phyloP scores from a whole-genome alignment of 1,140 invertebrate species.

The Rhysida immarginata region DNA sequence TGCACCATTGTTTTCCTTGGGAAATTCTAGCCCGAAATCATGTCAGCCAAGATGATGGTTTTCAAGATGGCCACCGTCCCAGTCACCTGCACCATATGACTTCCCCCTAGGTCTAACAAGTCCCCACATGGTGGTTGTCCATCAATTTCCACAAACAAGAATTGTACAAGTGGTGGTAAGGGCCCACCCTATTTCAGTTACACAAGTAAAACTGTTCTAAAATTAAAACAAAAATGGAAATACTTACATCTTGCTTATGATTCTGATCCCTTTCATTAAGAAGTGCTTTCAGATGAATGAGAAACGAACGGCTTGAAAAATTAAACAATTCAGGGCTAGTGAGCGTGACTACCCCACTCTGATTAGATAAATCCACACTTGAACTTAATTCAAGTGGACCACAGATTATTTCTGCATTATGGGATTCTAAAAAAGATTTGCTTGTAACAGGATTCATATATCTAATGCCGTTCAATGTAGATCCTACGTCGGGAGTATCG shows the following conservation, averaged over 20 bases:
- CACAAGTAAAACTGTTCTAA: background rate
- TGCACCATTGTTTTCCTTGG: no score
- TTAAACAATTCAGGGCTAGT: conserved; percentile 71
- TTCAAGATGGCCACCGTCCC: no score
- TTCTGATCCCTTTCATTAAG: background rate
- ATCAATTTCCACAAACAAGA: no score
- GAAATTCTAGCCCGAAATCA: no score
- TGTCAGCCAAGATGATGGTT: background rate
- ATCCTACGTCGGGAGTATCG: background rate
- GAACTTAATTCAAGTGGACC: conserved; percentile 66
- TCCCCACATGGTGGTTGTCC: no score
- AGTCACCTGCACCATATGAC: no score
- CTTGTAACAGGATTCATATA: conserved; percentile 50
- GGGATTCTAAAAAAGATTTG: conserved; percentile 62
- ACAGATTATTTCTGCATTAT: conserved; percentile 76
- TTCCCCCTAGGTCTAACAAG: no score
- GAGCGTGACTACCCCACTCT: conserved; percentile 62
- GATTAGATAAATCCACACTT: conserved; percentile 66
- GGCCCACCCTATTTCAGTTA: no score
- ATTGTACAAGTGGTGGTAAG: no score
- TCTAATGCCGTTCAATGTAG: background rate
- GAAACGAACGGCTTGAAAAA: conserved; percentile 56
- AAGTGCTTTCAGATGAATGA: conserved; percentile 70
- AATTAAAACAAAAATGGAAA: no score
- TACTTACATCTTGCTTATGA: background rate